These are phyloP conservation scores for Meta bourneti DNA, from an alignment of 2,888 invertebrate genomes.

Conservation along the genomic window DNA sequence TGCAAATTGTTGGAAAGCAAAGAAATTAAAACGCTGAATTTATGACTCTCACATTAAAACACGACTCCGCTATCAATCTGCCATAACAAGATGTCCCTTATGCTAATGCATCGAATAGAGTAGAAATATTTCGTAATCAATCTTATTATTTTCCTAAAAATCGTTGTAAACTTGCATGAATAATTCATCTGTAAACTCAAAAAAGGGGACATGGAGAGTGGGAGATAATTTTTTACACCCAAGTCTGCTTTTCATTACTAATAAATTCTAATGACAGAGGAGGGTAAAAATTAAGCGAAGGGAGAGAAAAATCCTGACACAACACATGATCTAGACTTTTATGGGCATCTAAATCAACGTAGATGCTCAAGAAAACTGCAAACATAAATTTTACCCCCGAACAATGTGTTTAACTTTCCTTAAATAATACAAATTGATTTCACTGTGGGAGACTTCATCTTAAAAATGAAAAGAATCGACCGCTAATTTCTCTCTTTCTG, in stretches of 20 bases:
- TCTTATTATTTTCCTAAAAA: conserved; percentile 6
- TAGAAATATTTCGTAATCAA: conserved; percentile 14
- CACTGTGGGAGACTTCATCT: too few relatives aligned
- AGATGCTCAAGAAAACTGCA: background rate
- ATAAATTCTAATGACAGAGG: background rate
- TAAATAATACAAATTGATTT: too few relatives aligned
- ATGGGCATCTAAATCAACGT: background rate
- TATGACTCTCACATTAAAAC: background rate
- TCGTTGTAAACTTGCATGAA: conserved; percentile 20
- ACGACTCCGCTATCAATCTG: conserved; percentile 8
- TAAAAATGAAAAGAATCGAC: too few relatives aligned
- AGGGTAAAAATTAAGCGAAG: background rate
- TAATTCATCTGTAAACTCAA: conserved; percentile 2
- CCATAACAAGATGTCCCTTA: conserved; percentile 16
- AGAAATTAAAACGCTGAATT: too few relatives aligned
- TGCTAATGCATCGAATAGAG: conserved; percentile 3
- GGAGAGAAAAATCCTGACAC: background rate
- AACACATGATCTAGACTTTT: background rate
- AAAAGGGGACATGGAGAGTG: background rate
- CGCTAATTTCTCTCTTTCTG: too few relatives aligned
- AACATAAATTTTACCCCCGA: background rate
- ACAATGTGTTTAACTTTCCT: too few relatives aligned
- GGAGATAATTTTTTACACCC: background rate
- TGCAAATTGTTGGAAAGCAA: too few relatives aligned
- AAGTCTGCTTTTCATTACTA: background rate